phyloP scores from a whole-genome alignment of 2,113 vertebrate genomes.

The Thamnaconus septentrionalis region DNA sequence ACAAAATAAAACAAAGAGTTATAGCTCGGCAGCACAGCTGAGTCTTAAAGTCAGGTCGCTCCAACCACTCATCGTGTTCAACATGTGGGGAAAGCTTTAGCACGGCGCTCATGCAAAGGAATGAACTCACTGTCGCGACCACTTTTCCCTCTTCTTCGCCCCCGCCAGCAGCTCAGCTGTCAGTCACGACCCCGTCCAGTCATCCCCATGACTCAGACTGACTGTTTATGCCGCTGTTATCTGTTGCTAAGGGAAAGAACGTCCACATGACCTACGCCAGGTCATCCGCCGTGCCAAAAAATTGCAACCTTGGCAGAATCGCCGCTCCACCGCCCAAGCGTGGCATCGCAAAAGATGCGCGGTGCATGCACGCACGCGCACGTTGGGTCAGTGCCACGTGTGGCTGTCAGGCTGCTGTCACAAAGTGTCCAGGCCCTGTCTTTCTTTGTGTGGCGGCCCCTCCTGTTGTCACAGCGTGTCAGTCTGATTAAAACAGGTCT shows the following conservation, averaged over 20 bases:
- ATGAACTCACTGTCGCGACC: constrained; percentile 9
- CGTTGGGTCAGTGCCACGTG: constrained; percentile 44
- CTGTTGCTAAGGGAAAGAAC: constrained; percentile 50
- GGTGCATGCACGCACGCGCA: constrained; percentile 9
- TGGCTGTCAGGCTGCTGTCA: constrained; percentile 52
- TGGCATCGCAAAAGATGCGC: constrained; percentile 38
- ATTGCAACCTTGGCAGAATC: constrained; percentile 56
- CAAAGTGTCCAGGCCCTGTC: constrained; percentile 42
- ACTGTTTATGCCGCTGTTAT: constrained; percentile 41
- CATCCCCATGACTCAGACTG: constrained; percentile 39
- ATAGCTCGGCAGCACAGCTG: too few relatives aligned
- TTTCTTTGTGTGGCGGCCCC: constrained; percentile 39
- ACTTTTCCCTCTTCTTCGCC: not conserved
- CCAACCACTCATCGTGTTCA: not conserved
- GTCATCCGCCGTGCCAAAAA: constrained; percentile 48
- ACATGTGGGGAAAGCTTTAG: not conserved
- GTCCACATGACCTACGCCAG: constrained; percentile 46
- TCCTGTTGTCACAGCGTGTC: constrained; percentile 54
- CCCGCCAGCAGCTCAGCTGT: constrained; percentile 46
- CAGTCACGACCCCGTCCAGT: constrained; percentile 48
- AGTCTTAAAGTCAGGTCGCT: too few relatives aligned
- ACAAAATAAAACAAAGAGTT: too few relatives aligned
- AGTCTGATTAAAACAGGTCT: constrained; percentile 60
- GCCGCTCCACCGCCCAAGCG: constrained; percentile 29
- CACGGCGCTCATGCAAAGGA: not conserved